Evolutionary conservation across 2,797 vertebrate species (phyloP).

Genomic region (Podarcis siculus): DNA sequence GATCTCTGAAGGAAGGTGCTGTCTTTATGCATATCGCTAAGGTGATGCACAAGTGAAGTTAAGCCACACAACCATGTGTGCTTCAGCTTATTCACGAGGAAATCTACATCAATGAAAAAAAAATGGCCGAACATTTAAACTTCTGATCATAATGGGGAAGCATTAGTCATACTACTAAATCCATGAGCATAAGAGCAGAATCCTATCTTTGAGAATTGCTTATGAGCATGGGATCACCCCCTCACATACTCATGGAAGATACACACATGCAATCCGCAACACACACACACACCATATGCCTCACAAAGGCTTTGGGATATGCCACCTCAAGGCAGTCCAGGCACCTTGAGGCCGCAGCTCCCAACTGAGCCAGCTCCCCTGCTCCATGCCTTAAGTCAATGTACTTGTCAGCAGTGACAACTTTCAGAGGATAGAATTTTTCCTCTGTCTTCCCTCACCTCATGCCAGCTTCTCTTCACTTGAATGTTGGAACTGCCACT

Average conservation of each 20-base stretch:
- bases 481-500: not conserved
- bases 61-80: conserved; percentile 88
- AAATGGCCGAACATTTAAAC: not conserved
- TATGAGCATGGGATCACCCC: not conserved
- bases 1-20: conserved; percentile 86
- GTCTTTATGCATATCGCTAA: conserved; percentile 76
- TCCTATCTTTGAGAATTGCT: not conserved
- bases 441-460: not conserved
- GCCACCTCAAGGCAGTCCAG: not conserved
- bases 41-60: conserved; percentile 83
- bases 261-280: not conserved
- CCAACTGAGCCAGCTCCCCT: not conserved
- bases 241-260: too few species aligned
- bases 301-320: not conserved
- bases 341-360: not conserved
- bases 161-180: not conserved
- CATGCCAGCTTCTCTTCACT: not conserved
- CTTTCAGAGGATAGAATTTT: not conserved
- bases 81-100: conserved; percentile 86
- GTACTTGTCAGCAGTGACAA: not conserved
- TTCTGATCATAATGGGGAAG: not conserved
- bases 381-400: not conserved
- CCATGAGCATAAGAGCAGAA: not conserved
- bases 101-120: conserved; percentile 76
- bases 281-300: not conserved